These are phyloP conservation scores for Nannospalax galili DNA, from an alignment of 2,113 vertebrate species.

Conservation along the genomic window DNA sequence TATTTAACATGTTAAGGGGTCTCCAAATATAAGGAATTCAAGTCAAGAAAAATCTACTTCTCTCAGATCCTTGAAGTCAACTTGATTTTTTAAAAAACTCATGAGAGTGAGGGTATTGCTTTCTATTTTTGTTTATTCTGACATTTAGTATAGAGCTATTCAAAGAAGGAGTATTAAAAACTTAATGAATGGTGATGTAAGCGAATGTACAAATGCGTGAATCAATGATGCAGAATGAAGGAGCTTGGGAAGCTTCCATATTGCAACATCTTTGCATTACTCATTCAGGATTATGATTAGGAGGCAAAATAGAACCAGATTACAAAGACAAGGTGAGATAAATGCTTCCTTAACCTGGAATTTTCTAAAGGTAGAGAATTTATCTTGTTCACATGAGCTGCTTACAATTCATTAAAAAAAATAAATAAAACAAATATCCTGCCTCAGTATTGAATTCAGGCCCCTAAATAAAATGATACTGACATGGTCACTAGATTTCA, in stretches of 20 bases:
- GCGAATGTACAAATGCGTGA: background rate
- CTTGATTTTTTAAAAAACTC: background rate
- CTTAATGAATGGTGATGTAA: background rate
- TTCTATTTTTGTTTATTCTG: background rate
- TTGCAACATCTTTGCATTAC: background rate
- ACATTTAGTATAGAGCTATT: background rate
- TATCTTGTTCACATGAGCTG: background rate
- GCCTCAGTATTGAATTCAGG: background rate
- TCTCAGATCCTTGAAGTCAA: background rate
- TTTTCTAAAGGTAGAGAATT: conserved; percentile 21
- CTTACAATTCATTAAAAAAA: conserved; percentile 26
- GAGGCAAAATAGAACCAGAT: conserved; percentile 26
- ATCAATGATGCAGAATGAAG: background rate
- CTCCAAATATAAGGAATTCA: background rate
- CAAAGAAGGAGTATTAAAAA: background rate
- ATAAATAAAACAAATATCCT: background rate
- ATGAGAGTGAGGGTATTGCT: background rate
- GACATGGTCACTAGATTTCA: conserved; percentile 16
- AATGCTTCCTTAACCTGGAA: background rate
- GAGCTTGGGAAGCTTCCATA: background rate
- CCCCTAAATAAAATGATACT: conserved; percentile 38
- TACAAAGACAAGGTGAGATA: conserved; percentile 13
- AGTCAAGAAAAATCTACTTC: background rate
- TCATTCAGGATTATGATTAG: background rate
- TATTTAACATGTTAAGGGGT: background rate